Evolutionary conservation across 2,113 vertebrate genomes (phyloP), one percentile per base, ranked within the genome.

Genomic region (Spermophilus dauricus): DNA sequence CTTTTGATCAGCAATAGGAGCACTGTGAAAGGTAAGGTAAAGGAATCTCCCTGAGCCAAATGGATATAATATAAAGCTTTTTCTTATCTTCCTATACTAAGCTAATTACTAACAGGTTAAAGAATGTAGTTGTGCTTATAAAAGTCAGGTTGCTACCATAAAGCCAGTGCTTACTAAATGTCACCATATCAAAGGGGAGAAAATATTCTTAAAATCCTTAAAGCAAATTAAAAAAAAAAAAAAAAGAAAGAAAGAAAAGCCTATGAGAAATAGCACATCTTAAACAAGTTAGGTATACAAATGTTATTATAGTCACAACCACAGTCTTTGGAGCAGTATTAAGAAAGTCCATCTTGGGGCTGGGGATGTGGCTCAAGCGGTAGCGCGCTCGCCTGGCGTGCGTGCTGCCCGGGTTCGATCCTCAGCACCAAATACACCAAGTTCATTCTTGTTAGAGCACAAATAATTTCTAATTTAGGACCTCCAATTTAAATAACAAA

Each of bases 241-340:
- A 3, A 0, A n/a, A n/a, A n/a, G n/a, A n/a, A 65, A 12, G 32
- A 69, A 93, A 97, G 86, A 78, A 86, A 93, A 96, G 72, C 83
- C 91, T 95, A 80, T 22, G 92, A 45, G 45, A 98, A 98, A 98
- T 85, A 98, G 98, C 96, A 97, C 90, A 97, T 97, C 96, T 97
- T 97, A 97, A 97, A 98, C 97, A 97, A 97, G 95, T 97, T 97
- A 97, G 96, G 95, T 97, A 98, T 94, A 97, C 98, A 94, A 90
- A 51, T 85, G 93, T 97, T 58, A 97, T 85, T 94, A 76, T 22
- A 95, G 87, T 84, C 53, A 82, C 26, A 89, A 63, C 32, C 63
- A 78, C 9, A 18, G 96, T 97, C 98, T 98, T 98, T 97, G 98
- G 97, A 98, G 94, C 89, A 89, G 94, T 94, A 94, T 86, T 89